Conservation (phyloP, 2,113 vertebrate species). For the Microcebus griseorufus region DNA sequence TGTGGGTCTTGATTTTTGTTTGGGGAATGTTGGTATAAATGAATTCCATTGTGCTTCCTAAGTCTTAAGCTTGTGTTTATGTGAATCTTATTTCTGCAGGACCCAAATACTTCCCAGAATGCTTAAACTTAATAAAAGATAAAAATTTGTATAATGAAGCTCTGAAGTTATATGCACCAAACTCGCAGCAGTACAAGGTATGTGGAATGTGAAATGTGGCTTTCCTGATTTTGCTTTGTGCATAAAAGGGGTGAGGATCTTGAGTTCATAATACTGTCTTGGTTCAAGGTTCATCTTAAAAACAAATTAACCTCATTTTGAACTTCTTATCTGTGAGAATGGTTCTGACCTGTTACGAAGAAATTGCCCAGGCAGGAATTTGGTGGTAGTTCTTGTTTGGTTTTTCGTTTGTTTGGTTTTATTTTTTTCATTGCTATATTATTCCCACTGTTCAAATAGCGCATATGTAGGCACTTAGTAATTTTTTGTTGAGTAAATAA, state of each 20-base stretch:
- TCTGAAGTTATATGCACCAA: constrained; percentile 88
- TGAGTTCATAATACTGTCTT: neutral
- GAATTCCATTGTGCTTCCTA: neutral
- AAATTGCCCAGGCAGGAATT: neutral
- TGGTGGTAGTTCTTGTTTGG: neutral
- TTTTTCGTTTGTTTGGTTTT: neutral
- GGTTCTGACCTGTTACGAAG: neutral
- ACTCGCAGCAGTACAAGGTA: constrained; percentile 91
- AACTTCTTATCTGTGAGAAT: neutral
- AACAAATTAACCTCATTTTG: neutral
- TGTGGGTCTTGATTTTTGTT: neutral
- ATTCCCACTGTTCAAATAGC: neutral
- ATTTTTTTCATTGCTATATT: neutral
- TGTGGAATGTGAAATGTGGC: neutral
- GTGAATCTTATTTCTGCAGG: constrained; percentile 83
- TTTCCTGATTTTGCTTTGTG: neutral
- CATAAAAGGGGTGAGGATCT: neutral
- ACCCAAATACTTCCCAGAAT: constrained; percentile 92
- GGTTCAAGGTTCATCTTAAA: neutral
- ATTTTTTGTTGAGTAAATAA: neutral
- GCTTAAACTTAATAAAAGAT: constrained; percentile 94
- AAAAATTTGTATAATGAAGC: constrained; percentile 93
- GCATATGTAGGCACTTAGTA: neutral
- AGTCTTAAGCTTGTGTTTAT: neutral
- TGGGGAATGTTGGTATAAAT: neutral